Conservation (phyloP, 2,888 invertebrate species). For the Iphiclides podalirius region DNA sequence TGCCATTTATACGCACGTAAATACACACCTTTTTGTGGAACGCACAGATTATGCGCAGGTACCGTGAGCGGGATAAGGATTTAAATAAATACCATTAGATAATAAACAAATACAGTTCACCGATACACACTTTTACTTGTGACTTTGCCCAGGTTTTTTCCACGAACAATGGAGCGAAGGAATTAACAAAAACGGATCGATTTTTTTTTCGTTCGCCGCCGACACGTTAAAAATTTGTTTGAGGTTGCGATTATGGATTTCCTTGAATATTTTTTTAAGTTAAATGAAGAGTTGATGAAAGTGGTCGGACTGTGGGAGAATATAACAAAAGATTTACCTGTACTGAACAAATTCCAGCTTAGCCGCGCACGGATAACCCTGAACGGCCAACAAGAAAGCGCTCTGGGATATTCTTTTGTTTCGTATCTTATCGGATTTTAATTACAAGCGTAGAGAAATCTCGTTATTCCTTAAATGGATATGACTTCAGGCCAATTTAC, state of each 20-base stretch:
- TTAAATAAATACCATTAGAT: constrained; percentile 74
- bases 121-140: constrained; percentile 41
- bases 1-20: constrained; percentile 62
- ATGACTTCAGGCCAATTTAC: constrained; percentile 72
- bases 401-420: constrained; percentile 67
- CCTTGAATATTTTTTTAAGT: constrained; percentile 48
- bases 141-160: constrained; percentile 39
- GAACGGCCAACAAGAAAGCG: constrained; percentile 45
- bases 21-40: constrained; percentile 61
- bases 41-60: constrained; percentile 59
- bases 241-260: constrained; percentile 52
- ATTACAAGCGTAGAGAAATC: constrained; percentile 75
- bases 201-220: constrained; percentile 56
- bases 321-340: constrained; percentile 40
- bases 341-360: constrained; percentile 32
- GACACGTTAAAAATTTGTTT: constrained; percentile 48
- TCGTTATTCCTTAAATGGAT: constrained; percentile 76
- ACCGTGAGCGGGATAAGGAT: constrained; percentile 67
- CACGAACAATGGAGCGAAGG: constrained; percentile 55
- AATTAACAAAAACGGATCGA: constrained; percentile 64
- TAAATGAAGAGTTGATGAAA: constrained; percentile 29
- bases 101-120: constrained; percentile 66
- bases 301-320: constrained; percentile 30
- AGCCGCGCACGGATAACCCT: constrained; percentile 47
- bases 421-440: constrained; percentile 78